Evolutionary conservation across 2,797 vertebrate genomes (phyloP).

Genomic region (Falco concolor): DNA sequence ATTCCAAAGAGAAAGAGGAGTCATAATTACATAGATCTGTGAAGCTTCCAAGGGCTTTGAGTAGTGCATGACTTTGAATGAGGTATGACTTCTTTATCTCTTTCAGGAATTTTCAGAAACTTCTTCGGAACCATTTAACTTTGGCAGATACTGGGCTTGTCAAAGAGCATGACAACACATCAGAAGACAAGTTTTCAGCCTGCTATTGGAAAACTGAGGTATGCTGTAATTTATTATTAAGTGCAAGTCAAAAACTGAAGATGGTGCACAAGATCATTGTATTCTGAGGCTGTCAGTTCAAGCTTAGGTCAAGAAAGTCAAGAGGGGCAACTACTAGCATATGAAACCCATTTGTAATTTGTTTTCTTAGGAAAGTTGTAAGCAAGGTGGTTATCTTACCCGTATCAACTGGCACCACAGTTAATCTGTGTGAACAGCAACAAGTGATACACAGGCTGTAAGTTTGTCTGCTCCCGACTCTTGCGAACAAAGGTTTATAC

Average conservation of each 20-base stretch:
- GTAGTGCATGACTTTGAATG: neutral
- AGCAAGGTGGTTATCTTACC: neutral
- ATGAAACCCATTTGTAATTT: neutral
- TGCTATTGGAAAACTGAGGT: neutral
- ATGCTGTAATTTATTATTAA: neutral
- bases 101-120: neutral
- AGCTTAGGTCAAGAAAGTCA: neutral
- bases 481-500: neutral
- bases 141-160: neutral
- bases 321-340: neutral
- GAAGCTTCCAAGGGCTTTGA: neutral
- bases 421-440: neutral
- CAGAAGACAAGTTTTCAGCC: neutral
- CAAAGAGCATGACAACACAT: neutral
- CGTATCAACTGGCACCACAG: neutral
- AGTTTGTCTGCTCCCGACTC: neutral
- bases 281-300: neutral
- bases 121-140: neutral
- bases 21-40: neutral
- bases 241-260: neutral
- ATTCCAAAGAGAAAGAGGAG: conserved; percentile 9
- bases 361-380: conserved; percentile 3
- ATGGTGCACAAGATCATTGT: neutral
- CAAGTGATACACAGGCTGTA: neutral
- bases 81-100: neutral